These are phyloP conservation scores for Lycaon pictus DNA, from an alignment of 2,113 vertebrate genomes.

Conservation along the genomic window DNA sequence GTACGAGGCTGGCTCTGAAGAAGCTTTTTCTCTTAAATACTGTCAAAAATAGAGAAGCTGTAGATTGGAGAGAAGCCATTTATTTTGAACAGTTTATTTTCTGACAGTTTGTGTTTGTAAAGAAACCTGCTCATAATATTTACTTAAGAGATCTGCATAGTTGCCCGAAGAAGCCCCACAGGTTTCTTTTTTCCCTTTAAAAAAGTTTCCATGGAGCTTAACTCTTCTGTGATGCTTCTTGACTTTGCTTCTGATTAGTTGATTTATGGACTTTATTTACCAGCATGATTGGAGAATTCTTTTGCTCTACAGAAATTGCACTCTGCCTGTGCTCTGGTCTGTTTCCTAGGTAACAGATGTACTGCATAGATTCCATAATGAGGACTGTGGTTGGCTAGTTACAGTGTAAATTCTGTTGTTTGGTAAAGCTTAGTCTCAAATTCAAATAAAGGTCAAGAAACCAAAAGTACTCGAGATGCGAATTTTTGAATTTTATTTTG, in stretches of 20 bases:
- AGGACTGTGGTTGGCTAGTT: constrained; percentile 82
- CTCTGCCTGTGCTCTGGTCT: constrained; percentile 74
- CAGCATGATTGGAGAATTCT: constrained; percentile 80
- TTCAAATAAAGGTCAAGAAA: constrained; percentile 81
- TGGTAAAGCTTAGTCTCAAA: constrained; percentile 81
- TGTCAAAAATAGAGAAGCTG: constrained; percentile 68
- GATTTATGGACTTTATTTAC: constrained; percentile 84
- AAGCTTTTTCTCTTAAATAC: constrained; percentile 77
- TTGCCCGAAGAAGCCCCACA: constrained; percentile 54
- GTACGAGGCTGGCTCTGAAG: constrained; percentile 77
- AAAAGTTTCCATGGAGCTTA: constrained; percentile 61
- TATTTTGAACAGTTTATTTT: constrained; percentile 79
- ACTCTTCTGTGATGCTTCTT: constrained; percentile 75
- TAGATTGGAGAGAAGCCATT: constrained; percentile 83
- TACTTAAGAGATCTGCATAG: constrained; percentile 20
- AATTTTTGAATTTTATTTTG: constrained; percentile 74
- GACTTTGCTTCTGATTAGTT: constrained; percentile 82
- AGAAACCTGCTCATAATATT: constrained; percentile 80
- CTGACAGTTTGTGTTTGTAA: constrained; percentile 78
- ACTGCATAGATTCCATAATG: constrained; percentile 82
- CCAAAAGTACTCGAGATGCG: constrained; percentile 77
- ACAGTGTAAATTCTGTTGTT: constrained; percentile 82
- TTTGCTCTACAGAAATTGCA: constrained; percentile 83
- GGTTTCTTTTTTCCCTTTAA: constrained; percentile 61
- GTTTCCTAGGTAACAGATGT: constrained; percentile 84